Conservation (phyloP, 2,113 vertebrate genomes). For the Callospermophilus lateralis region DNA sequence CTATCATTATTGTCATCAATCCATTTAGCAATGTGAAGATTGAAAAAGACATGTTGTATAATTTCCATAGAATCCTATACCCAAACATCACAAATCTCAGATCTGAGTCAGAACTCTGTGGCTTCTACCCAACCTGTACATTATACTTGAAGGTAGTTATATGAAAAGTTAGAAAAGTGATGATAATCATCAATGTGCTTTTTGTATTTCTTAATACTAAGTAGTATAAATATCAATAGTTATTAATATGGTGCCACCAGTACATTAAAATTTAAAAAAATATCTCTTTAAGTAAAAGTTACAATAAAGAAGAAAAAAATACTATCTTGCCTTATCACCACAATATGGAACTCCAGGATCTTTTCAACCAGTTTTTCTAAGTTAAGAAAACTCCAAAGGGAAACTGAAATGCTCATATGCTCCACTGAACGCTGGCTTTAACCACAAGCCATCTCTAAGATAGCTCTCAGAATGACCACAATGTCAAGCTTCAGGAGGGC, state of each 20-base stretch:
- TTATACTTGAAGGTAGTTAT: neutral
- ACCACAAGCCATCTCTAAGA: neutral
- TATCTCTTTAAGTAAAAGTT: neutral
- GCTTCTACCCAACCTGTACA: accelerated
- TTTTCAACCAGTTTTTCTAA: neutral
- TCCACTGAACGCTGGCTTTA: neutral
- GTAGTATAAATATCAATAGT: neutral
- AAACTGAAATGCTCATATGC: neutral
- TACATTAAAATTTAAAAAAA: neutral
- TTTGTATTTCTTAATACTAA: neutral
- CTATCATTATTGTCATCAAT: neutral
- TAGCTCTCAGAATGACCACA: neutral
- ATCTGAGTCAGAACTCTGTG: neutral
- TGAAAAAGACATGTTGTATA: neutral
- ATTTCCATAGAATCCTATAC: neutral
- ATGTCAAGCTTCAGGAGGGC: neutral
- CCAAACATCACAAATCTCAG: neutral
- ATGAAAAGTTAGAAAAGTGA: neutral
- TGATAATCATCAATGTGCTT: neutral
- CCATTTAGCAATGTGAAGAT: neutral
- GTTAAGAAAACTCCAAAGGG: neutral
- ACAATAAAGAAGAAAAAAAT: neutral
- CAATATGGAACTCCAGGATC: neutral
- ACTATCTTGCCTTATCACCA: neutral
- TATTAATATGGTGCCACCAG: neutral